phyloP scores from a whole-genome alignment of 1,140 invertebrate species.

The Pseudomyrmex gracilis region DNA sequence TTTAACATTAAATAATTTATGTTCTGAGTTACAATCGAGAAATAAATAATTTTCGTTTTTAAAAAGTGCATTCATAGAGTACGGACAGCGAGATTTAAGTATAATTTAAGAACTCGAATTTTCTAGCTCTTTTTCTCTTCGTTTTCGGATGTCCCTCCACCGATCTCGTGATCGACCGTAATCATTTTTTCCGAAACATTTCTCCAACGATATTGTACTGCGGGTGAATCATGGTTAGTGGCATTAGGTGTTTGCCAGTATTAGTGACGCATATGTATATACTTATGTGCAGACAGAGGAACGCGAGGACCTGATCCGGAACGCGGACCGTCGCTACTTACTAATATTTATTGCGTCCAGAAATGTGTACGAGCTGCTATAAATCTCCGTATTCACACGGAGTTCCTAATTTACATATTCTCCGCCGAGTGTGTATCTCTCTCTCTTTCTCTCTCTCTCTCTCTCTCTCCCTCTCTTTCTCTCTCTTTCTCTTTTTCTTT shows the following conservation, averaged over 20 bases:
- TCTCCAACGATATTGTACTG: constrained; percentile 22
- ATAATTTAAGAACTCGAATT: constrained; percentile 44
- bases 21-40: neutral
- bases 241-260: constrained; percentile 23
- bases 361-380: constrained; percentile 84
- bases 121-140: no score
- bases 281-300: neutral
- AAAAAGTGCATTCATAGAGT: neutral
- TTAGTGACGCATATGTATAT: constrained; percentile 5
- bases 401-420: constrained; percentile 85
- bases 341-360: constrained; percentile 85
- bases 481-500: no score
- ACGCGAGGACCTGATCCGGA: constrained; percentile 27
- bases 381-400: constrained; percentile 85
- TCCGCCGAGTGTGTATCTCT: constrained; percentile 53
- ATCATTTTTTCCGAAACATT: constrained; percentile 43
- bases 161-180: constrained; percentile 38
- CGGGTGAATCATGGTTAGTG: constrained; percentile 44
- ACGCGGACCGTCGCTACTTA: constrained; percentile 81
- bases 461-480: constrained; percentile 2
- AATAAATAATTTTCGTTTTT: constrained; percentile 4
- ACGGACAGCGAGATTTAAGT: neutral
- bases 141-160: neutral
- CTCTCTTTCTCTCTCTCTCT: constrained; percentile 27
- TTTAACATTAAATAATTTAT: neutral